Conservation (phyloP, 2,888 invertebrate species). For the Myathropa florea region DNA sequence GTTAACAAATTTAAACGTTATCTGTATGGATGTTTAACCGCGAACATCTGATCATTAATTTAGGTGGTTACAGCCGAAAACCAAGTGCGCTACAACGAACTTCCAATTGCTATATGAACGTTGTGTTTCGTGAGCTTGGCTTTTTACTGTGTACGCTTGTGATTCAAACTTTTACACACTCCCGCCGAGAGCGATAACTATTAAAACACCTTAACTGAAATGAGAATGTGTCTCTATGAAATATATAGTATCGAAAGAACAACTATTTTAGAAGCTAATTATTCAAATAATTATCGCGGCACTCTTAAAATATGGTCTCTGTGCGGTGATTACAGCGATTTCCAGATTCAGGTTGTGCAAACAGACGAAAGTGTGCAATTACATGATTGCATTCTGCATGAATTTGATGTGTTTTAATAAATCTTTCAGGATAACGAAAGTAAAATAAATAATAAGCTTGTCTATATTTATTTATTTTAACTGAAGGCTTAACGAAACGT, state of each 20-base stretch:
- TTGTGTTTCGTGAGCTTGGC: neutral
- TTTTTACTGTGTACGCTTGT: neutral
- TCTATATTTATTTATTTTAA: constrained; percentile 26
- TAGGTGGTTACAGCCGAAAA: neutral
- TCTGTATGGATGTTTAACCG: neutral
- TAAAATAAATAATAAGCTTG: constrained; percentile 23
- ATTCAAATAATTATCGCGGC: constrained; percentile 8
- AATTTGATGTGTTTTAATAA: constrained; percentile 27
- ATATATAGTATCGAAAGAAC: neutral
- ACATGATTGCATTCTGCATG: constrained; percentile 20
- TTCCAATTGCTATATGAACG: neutral
- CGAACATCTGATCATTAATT: neutral
- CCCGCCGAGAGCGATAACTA: neutral
- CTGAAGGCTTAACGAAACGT: neutral
- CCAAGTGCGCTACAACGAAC: neutral
- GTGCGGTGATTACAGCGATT: neutral
- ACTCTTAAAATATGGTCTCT: neutral
- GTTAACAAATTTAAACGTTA: neutral
- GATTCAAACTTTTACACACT: neutral
- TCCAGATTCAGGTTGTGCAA: constrained; percentile 17
- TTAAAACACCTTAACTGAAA: neutral
- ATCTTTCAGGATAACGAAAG: constrained; percentile 24
- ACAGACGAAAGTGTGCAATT: constrained; percentile 20
- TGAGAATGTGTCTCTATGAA: neutral
- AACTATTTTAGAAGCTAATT: neutral